A percentile compares a stretch with the other conserved stretches of the same genome.
Conservation (phyloP, 2,797 vertebrate genomes). For the Lateolabrax maculatus region DNA sequence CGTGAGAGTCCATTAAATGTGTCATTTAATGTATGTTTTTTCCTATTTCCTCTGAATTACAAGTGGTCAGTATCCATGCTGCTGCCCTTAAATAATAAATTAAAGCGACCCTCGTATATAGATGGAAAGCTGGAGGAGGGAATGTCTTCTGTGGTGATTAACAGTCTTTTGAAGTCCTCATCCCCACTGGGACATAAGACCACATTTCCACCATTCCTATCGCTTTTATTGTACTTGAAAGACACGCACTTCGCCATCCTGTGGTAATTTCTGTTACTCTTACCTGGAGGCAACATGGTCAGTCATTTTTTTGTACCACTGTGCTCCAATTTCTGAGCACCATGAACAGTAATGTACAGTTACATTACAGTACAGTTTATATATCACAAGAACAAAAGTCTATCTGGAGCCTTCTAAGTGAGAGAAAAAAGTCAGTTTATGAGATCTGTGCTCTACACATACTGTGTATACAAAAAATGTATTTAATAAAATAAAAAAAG, state of each 20-base stretch:
- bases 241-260: slow-evolving; percentile 17
- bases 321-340: slow-evolving; percentile 28
- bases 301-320: slow-evolving; percentile 9
- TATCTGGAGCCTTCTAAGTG: neutral
- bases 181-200: slow-evolving; percentile 24
- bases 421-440: neutral
- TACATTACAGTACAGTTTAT: neutral
- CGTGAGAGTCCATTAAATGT: neutral
- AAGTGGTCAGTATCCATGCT: slow-evolving; percentile 13
- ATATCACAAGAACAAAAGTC: neutral
- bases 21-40: neutral
- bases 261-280: slow-evolving; percentile 32
- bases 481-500: neutral
- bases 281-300: slow-evolving; percentile 32
- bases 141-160: slow-evolving; percentile 34
- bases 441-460: neutral
- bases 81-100: slow-evolving; percentile 49
- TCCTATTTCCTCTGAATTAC: neutral
- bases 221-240: slow-evolving; percentile 45
- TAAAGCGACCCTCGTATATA: slow-evolving; percentile 12
- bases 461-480: neutral
- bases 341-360: slow-evolving; percentile 10
- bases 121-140: slow-evolving; percentile 8
- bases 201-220: slow-evolving; percentile 40
- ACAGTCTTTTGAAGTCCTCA: slow-evolving; percentile 37